Evolutionary conservation across 2,888 invertebrate genomes (phyloP), one percentile per base, ranked within the genome.

Genomic region (Ormyrus rosae): DNA sequence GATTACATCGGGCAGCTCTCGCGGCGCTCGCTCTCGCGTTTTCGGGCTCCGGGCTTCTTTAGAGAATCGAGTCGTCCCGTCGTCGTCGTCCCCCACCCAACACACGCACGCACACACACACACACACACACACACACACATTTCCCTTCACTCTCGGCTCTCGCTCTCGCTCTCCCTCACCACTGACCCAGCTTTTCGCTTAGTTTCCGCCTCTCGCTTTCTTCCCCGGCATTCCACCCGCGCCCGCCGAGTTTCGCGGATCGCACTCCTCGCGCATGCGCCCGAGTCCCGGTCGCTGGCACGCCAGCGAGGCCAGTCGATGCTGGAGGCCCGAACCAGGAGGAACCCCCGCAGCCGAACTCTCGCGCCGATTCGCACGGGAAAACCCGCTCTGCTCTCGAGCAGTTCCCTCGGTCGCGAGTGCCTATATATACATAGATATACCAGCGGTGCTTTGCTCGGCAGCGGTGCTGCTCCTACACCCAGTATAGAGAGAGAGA

Each of bases 221-320:
- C 34, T 51, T 55, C 8, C 48, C 5, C 19, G 60, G 11, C 34
- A 34, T 55, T 61, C 69, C 55, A 48, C 58, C 65, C 50, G 70
- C 19, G 56, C 64, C 53, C 48, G 46, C 19, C 67, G 73, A 9
- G 53, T 56, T 19, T 58, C 55, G 51, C 11, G 6, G n/a, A 71
- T 67, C 65, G 76, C 58, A 19, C 19, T 19, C 19, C 19, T 50
- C 8, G 83, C 84, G 85, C 86, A 83, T 83, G 85, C 85, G 84
- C 84, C 13, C 34, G 34, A 3, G 19, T 72, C 75, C 78, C 56
- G 60, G 60, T 53, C 63, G 69, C 48, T 8, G 56, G 34, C 60
- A 50, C 69, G 82, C 81, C 81, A 67, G 80, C 79, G 70, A 68
- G 53, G 81, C 77, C 85, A 88, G 88, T 88, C 88, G 87, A 88